Conservation (phyloP, 2,113 vertebrate species). For the Colaptes auratus region DNA sequence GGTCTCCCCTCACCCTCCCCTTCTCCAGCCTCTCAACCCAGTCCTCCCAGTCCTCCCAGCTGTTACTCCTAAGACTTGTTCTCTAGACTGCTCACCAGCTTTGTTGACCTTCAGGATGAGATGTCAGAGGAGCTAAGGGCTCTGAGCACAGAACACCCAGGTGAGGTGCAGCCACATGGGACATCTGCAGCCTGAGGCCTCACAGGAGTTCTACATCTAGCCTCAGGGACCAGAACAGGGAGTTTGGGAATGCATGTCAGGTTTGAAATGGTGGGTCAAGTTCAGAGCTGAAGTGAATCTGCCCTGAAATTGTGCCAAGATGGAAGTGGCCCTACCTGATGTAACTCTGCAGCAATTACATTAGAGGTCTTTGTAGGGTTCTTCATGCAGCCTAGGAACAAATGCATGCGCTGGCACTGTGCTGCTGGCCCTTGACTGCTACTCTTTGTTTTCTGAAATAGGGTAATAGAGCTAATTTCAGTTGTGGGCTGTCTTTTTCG, state of each 20-base stretch:
- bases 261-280: neutral
- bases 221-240: fast-evolving
- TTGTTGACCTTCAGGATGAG: neutral
- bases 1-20: no score
- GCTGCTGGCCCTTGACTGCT: neutral
- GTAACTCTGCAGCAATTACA: neutral
- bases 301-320: neutral
- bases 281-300: neutral
- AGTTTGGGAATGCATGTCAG: neutral
- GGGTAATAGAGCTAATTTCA: neutral
- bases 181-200: neutral
- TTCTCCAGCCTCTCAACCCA: no score
- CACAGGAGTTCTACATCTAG: fast-evolving
- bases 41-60: no score
- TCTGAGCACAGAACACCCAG: neutral
- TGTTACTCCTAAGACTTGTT: no score
- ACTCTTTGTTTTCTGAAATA: neutral
- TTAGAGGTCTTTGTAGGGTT: neutral
- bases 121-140: neutral
- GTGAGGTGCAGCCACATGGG: neutral
- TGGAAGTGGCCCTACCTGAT: neutral
- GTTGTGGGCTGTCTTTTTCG: neutral
- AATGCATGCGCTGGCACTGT: neutral
- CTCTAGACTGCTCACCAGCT: no score
- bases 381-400: neutral